Evolutionary conservation across 2,113 vertebrate species (phyloP), one percentile per base, ranked within the genome.

Genomic region (Bufo bufo): DNA sequence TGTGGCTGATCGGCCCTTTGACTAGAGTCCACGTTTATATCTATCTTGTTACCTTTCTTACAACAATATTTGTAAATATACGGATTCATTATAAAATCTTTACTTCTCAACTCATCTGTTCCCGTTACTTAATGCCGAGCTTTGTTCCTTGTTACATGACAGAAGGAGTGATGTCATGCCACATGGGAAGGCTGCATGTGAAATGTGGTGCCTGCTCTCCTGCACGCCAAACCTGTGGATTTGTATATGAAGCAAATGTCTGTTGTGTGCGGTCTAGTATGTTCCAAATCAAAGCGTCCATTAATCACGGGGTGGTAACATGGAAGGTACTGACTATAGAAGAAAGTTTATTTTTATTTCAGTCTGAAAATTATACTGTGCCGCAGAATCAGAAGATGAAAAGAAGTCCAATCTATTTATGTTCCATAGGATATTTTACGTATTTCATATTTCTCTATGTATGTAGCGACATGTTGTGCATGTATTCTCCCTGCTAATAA

Each of bases 271-370:
- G 78, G 78, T 81, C 56, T 45, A 43, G 56, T 19, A 80, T 80
- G 52, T 80, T 80, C 56, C 54, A 58, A 80, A 81, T 81, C 78
- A 81, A 81, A 81, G 78, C 78, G 19, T 81, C 23, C 56, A 81
- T 81, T 81, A 81, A 81, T 81, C 78, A 81, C 17, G 54, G 54
- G 78, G 56, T 81, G 78, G 78, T 59, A 81, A 81, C 56, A 61
- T 81, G 16, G 33, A 58, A 81, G 52, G 77, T 54, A 80, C 59
- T 8, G 5, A 59, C 54, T 59, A 43, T 54, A 23, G 77, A 80
- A 80, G 78, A 81, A 59, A 61, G 56, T 81, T 81, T 81, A 59
- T 81, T 81, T 81, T 61, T 61, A 59, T 81, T 81, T 61, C 78
- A 45, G 78, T 81, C 59, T 23, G 33, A 81, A 81, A 81, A 59